Evolutionary conservation across 1,140 invertebrate genomes (phyloP).

Genomic region (Colletes latitarsis): DNA sequence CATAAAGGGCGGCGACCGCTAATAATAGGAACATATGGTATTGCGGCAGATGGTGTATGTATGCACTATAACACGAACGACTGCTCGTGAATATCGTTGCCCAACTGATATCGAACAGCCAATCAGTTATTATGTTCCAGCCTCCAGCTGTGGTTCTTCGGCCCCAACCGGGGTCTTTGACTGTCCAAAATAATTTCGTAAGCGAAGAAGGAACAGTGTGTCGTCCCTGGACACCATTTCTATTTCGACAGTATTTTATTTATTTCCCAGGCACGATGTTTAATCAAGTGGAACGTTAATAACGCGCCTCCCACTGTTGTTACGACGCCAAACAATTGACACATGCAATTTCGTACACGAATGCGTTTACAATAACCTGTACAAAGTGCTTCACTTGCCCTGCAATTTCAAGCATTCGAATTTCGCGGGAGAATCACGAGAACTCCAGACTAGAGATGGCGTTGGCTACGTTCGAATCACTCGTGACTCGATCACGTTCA

Average conservation of each 20-base stretch:
- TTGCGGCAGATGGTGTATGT: conserved; percentile 52
- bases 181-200: conserved; percentile 1
- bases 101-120: conserved; percentile 26
- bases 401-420: too few species aligned
- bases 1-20: conserved; percentile 37
- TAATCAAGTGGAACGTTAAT: neutral
- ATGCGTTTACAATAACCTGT: too few species aligned
- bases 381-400: too few species aligned
- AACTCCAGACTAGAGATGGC: too few species aligned
- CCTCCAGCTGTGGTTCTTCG: conserved; percentile 16
- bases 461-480: too few species aligned
- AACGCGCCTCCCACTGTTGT: neutral
- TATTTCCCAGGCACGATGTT: conserved; percentile 8
- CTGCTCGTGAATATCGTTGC: conserved; percentile 52
- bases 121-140: conserved; percentile 30
- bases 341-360: too few species aligned
- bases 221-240: neutral
- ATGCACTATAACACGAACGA: conserved; percentile 39
- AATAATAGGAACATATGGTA: conserved; percentile 61
- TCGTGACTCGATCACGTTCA: too few species aligned
- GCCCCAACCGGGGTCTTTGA: neutral
- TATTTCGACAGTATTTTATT: conserved; percentile 16
- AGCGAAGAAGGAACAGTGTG: too few species aligned
- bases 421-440: too few species aligned
- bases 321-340: too few species aligned